A percentile compares a stretch with the other conserved stretches of the same genome.
phyloP scores from a whole-genome alignment of 2,797 vertebrate genomes.

The Sorex maritimensis region DNA sequence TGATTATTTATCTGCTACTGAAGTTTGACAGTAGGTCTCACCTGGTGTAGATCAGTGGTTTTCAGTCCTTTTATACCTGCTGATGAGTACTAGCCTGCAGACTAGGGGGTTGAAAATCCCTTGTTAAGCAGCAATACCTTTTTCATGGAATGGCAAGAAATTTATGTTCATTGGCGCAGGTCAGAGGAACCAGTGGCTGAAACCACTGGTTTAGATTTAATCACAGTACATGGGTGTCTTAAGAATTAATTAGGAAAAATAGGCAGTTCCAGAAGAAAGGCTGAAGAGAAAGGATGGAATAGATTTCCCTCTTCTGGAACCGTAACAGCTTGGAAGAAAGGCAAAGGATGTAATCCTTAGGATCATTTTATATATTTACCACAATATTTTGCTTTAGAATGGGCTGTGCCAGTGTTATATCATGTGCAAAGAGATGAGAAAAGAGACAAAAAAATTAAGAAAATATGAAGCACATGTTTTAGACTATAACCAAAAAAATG shows the following conservation, averaged over 20 bases:
- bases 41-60: too few relatives aligned
- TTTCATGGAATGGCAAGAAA: too few relatives aligned
- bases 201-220: slow-evolving; percentile 12
- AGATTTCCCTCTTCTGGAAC: slow-evolving; percentile 32
- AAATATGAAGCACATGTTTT: slow-evolving; percentile 25
- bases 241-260: slow-evolving; percentile 5
- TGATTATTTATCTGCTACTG: too few relatives aligned
- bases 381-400: slow-evolving; percentile 20
- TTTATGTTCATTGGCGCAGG: too few relatives aligned
- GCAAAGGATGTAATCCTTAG: slow-evolving; percentile 37
- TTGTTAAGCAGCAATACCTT: not conserved
- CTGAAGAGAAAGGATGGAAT: slow-evolving; percentile 25
- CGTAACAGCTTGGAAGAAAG: slow-evolving; percentile 34
- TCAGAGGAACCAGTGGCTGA: too few relatives aligned
- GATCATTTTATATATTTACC: not conserved
- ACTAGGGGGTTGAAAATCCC: not conserved
- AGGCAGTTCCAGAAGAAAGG: slow-evolving; percentile 16
- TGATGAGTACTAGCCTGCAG: too few relatives aligned
- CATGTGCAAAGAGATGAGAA: slow-evolving; percentile 11
- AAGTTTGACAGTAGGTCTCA: too few relatives aligned
- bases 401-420: not conserved
- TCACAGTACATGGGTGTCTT: not conserved
- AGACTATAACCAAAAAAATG: not conserved
- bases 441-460: slow-evolving; percentile 49
- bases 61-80: too few relatives aligned